phyloP scores from a whole-genome alignment of 2,797 vertebrate genomes.

The Bovichtus variegatus region DNA sequence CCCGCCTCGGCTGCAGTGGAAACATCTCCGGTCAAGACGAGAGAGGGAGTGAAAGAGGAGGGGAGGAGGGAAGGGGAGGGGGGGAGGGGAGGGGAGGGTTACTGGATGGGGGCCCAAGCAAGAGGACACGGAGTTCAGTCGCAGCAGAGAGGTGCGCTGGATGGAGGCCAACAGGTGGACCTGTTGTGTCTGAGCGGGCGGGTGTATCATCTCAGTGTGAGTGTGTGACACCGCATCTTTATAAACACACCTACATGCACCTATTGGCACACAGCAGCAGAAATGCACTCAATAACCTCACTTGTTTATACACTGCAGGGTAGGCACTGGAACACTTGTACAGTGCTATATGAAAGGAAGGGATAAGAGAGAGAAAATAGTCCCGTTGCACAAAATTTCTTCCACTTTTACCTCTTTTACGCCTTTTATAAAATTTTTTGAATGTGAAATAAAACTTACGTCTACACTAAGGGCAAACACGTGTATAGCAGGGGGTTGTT shows the following conservation, averaged over 20 bases:
- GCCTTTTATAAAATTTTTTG: not conserved
- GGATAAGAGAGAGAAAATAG: no score
- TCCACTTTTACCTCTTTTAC: no score
- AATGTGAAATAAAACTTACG: not conserved
- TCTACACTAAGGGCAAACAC: not conserved
- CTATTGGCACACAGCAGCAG: not conserved
- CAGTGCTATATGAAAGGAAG: not conserved
- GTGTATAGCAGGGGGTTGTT: not conserved
- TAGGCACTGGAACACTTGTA: not conserved
- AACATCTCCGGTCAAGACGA: constrained; percentile 34
- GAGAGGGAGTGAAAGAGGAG: constrained; percentile 16
- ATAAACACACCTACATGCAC: constrained; percentile 27
- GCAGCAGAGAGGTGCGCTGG: constrained; percentile 36
- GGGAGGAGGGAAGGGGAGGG: constrained; percentile 20
- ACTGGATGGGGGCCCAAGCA: constrained; percentile 53
- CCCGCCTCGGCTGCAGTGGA: constrained; percentile 17
- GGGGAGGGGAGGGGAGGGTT: constrained; percentile 8
- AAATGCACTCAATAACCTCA: constrained; percentile 7
- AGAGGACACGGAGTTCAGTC: constrained; percentile 65
- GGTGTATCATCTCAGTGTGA: constrained; percentile 28
- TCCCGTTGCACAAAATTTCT: no score
- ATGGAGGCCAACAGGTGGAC: constrained; percentile 57
- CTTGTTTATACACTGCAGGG: constrained; percentile 22
- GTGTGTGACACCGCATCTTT: constrained; percentile 27
- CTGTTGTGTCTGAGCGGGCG: constrained; percentile 37